Evolutionary conservation across 2,888 invertebrate species (phyloP).

Genomic region (Incurvaria masculella): DNA sequence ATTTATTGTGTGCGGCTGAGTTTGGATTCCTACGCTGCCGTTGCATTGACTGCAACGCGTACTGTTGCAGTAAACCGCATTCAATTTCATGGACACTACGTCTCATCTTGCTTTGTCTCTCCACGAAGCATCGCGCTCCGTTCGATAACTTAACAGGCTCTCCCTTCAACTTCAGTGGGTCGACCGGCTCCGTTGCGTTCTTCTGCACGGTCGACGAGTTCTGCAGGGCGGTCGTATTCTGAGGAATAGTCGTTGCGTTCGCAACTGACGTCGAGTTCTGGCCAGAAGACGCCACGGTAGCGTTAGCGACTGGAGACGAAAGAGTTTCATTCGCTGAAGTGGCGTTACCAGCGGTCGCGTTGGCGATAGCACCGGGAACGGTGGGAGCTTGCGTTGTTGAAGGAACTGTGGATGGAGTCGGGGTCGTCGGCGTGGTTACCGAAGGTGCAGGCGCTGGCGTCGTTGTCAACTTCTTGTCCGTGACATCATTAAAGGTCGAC

Average conservation of each 20-base stretch:
- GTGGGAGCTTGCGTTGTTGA: slow-evolving; percentile 36
- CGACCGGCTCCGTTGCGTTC: slow-evolving; percentile 32
- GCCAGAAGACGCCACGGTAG: not conserved
- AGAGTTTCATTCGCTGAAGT: not conserved
- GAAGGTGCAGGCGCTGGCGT: too few relatives aligned
- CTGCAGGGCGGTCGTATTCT: slow-evolving; percentile 22
- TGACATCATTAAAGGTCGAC: slow-evolving; percentile 33
- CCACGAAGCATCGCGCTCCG: slow-evolving; percentile 40
- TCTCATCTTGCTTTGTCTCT: slow-evolving; percentile 25
- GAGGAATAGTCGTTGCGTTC: not conserved
- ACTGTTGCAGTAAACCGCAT: slow-evolving; percentile 38
- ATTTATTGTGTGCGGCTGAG: slow-evolving; percentile 29
- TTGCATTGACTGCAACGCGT: slow-evolving; percentile 35
- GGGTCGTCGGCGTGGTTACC: not conserved
- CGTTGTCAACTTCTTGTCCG: slow-evolving; percentile 29
- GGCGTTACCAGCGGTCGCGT: not conserved
- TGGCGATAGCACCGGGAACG: slow-evolving; percentile 19
- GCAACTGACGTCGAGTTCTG: not conserved
- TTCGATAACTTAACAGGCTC: slow-evolving; percentile 37
- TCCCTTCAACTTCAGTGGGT: slow-evolving; percentile 36
- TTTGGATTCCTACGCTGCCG: slow-evolving; percentile 18
- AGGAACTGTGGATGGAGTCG: not conserved
- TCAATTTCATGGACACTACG: slow-evolving; percentile 34
- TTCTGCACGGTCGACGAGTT: slow-evolving; percentile 28
- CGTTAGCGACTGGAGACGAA: not conserved